Conservation (phyloP, 2,888 invertebrate genomes). For the Noctua janthe region DNA sequence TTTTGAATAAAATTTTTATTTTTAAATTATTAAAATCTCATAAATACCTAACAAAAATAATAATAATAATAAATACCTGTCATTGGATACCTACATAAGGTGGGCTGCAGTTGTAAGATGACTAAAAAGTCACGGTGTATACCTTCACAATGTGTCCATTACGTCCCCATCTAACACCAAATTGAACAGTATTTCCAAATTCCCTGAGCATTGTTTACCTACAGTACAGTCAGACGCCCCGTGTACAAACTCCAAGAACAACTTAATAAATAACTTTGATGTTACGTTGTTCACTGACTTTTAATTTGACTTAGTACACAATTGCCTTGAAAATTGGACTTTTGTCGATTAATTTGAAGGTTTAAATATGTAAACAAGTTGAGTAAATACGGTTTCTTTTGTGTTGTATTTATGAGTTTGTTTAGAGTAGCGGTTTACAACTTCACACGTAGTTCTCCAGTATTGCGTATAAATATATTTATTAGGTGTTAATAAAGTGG, state of each 20-base stretch:
- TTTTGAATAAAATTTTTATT: no score
- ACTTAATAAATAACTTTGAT: constrained; percentile 26
- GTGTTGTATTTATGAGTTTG: not conserved
- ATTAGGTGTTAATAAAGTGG: constrained; percentile 23
- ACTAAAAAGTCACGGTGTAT: not conserved
- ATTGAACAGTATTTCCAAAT: constrained; percentile 7
- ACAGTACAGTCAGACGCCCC: constrained; percentile 3
- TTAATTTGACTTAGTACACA: constrained; percentile 29
- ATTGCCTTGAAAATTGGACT: constrained; percentile 20
- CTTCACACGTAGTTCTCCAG: not conserved
- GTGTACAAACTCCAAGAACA: constrained; percentile 14
- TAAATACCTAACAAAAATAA: no score
- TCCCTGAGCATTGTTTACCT: constrained; percentile 9
- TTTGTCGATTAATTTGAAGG: constrained; percentile 14
- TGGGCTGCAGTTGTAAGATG: no score
- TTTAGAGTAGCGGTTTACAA: not conserved
- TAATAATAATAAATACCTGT: no score
- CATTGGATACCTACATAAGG: no score
- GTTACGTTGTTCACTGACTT: constrained; percentile 33
- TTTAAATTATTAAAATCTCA: no score
- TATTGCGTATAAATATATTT: constrained; percentile 13
- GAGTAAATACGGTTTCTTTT: constrained; percentile 7
- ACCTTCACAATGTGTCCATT: not conserved
- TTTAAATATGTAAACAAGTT: constrained; percentile 19
- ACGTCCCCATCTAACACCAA: not conserved